These are phyloP conservation scores for Laticauda colubrina DNA, from an alignment of 2,113 vertebrate species.

Conservation along the genomic window DNA sequence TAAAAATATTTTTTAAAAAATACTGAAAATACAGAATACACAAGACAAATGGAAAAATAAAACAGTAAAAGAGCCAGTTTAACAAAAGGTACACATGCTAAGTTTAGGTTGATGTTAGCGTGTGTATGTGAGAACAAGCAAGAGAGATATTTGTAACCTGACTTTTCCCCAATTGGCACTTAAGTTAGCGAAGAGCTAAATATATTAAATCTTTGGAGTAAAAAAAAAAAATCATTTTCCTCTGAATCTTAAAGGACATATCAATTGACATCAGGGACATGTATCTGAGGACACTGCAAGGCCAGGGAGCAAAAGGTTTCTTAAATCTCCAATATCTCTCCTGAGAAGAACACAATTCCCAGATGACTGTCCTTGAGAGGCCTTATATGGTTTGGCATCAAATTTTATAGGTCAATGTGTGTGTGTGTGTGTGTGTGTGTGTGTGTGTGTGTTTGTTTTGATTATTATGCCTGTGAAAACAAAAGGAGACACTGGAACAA, in stretches of 20 bases:
- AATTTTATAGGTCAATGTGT: not conserved
- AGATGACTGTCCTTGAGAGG: not conserved
- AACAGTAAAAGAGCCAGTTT: not conserved
- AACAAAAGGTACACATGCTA: not conserved
- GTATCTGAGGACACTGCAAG: not conserved
- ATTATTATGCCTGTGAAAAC: not conserved
- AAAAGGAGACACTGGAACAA: not conserved
- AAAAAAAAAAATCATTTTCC: not conserved
- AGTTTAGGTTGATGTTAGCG: not conserved
- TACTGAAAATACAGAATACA: not conserved
- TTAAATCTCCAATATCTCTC: not conserved
- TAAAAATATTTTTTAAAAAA: not conserved
- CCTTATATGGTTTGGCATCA: not conserved
- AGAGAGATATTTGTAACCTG: not conserved
- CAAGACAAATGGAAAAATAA: not conserved
- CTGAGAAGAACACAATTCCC: not conserved
- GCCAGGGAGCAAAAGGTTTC: not conserved
- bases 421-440: not conserved
- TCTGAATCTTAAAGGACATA: not conserved
- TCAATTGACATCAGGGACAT: not conserved
- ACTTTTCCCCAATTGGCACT: not conserved
- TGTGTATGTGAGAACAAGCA: not conserved
- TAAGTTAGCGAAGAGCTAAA: not conserved
- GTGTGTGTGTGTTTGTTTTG: not conserved
- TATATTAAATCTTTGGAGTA: not conserved